Base-by-base conservation (phyloP, 2,888 invertebrate genomes). In the Drosophila crucigera region DNA sequence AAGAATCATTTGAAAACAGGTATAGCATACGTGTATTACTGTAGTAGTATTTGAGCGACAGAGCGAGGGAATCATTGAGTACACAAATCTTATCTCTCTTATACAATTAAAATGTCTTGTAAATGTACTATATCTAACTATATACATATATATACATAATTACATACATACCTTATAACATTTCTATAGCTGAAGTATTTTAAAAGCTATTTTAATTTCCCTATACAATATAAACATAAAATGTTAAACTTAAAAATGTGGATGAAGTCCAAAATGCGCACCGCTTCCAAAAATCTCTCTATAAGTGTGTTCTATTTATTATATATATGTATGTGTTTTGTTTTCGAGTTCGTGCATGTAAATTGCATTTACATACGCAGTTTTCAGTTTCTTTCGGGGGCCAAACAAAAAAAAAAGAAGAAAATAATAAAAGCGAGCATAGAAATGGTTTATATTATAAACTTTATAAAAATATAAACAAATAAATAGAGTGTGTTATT, bases 381-480 rank as follows among this genome's bases (percentile, higher is more conserved):
- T 79, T 88, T 87, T 80, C 71, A 81, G 80, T 92, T 92, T 92
- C 91, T 93, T 93, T 93, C 92, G 93, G 93, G 93, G 93, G 93
- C 92, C 93, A 92, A 93, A 56, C 10, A 92, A 82, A 47, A 47
- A 47, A 16, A 4, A 9, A 47, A 16, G 25, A 47, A 31, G 9
- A 31, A 25, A 25, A 74, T 78, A 78, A 74, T 61, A 63, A 70
- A 61, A 67, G 73, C 61, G 64, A 73, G 66, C 70, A 78, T 68
- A 73, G 72, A 74, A 82, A 77, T 59, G 50, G 39, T 43, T 41
- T 67, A 35, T 61, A 71, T 56, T 71, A 69, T 67, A 60, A 73
- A 64, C 55, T 58, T 65, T 55, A 60, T 43, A 68, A 63, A 54
- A 67, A 35, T 58, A 62, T 55, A 37, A 68, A 54, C 47, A 66